A percentile compares a stretch with the other conserved stretches of the same genome.
Conservation (phyloP, 2,888 invertebrate genomes). For the Seira sanloemensis region DNA sequence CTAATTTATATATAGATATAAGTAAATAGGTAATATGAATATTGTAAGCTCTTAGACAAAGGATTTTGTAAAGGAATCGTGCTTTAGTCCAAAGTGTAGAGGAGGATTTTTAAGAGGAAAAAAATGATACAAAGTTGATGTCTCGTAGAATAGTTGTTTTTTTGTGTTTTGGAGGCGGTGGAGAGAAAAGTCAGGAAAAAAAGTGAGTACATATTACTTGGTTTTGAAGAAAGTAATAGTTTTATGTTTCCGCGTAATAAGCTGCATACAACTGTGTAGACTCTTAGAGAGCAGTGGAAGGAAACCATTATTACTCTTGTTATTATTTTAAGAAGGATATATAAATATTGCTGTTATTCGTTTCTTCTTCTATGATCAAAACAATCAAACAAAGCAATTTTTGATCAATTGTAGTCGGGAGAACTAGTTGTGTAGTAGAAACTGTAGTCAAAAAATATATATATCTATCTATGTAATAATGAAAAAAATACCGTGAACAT, state of each 20-base stretch:
- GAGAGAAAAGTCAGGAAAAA: too few species aligned
- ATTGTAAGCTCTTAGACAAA: constrained; percentile 30
- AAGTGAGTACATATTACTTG: too few species aligned
- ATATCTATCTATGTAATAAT: too few species aligned
- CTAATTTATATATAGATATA: too few species aligned
- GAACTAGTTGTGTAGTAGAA: constrained; percentile 67
- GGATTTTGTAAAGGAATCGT: constrained; percentile 52
- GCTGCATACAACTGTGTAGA: constrained; percentile 22
- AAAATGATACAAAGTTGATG: neutral
- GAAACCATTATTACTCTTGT: constrained; percentile 6
- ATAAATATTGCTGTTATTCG: constrained; percentile 46
- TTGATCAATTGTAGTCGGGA: constrained; percentile 66
- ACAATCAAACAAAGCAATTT: constrained; percentile 67
- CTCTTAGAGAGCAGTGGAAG: constrained; percentile 3
- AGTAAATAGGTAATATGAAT: constrained; percentile 10
- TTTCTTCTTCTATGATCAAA: constrained; percentile 44
- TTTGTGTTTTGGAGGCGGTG: too few species aligned
- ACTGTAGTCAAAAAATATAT: constrained; percentile 62
- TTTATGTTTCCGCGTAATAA: constrained; percentile 11
- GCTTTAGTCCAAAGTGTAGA: constrained; percentile 62
- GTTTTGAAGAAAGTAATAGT: too few species aligned
- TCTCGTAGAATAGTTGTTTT: too few species aligned
- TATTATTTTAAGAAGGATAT: constrained; percentile 9
- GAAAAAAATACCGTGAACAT: constrained; percentile 56
- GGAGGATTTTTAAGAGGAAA: constrained; percentile 43